phyloP scores from a whole-genome alignment of 2,113 vertebrate genomes.

The Xiphophorus hellerii region DNA sequence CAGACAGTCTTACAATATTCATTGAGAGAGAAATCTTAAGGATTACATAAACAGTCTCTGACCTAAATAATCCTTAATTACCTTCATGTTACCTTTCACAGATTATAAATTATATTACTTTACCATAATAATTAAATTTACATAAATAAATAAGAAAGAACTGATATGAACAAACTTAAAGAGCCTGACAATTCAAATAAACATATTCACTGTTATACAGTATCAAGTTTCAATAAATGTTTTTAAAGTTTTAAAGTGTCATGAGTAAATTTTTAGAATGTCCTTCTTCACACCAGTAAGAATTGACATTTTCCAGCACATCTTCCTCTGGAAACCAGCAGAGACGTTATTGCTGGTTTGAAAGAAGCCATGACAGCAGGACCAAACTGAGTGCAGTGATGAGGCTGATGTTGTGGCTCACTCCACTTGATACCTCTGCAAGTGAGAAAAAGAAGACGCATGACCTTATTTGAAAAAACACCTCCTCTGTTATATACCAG shows the following conservation, averaged over 20 bases:
- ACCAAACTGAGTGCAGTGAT: conserved; percentile 36
- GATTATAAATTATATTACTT: no score
- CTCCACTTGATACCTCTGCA: conserved; percentile 36
- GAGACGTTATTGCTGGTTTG: conserved; percentile 2
- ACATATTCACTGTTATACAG: not conserved
- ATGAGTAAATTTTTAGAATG: not conserved
- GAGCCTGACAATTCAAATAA: not conserved
- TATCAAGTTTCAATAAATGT: not conserved
- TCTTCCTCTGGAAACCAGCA: not conserved
- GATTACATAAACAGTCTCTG: no score
- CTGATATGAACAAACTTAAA: no score
- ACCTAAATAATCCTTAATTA: no score
- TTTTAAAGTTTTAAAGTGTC: not conserved
- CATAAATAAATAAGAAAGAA: no score
- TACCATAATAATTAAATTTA: no score
- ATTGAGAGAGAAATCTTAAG: no score
- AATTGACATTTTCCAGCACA: not conserved
- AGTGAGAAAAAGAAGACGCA: not conserved
- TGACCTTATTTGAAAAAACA: conserved; percentile 19
- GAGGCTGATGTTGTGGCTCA: conserved; percentile 40
- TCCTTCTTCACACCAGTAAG: not conserved
- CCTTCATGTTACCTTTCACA: no score
- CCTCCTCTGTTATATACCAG: conserved; percentile 3
- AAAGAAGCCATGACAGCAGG: conserved; percentile 42
- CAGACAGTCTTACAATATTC: no score